Evolutionary conservation across 1,140 invertebrate genomes (phyloP).

Genomic region (Drosophila mayri): DNA sequence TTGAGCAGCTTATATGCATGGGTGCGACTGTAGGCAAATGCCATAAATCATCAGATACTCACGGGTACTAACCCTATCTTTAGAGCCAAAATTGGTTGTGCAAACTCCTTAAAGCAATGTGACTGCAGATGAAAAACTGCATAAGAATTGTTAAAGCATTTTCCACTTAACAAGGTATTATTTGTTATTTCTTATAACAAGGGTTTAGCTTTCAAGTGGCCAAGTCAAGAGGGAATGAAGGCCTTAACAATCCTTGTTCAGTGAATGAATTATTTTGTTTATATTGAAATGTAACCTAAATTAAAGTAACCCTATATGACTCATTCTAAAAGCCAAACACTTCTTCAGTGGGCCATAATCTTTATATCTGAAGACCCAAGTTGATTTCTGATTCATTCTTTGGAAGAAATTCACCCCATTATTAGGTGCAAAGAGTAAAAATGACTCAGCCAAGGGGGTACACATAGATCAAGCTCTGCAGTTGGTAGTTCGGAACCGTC

Average conservation of each 20-base stretch:
- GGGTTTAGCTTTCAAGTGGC: neutral
- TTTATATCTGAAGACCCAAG: neutral
- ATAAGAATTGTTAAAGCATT: neutral
- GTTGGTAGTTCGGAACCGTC: conserved; percentile 10
- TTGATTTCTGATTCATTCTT: conserved; percentile 19
- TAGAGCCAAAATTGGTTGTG: conserved; percentile 32
- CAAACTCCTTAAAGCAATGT: conserved; percentile 13
- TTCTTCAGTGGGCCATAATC: neutral
- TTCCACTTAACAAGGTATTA: neutral
- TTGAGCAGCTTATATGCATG: conserved; percentile 53
- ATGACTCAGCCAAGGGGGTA: conserved; percentile 13
- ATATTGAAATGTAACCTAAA: neutral
- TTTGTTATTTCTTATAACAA: neutral
- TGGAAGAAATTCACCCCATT: neutral
- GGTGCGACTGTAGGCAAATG: conserved; percentile 53
- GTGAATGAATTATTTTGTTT: no score
- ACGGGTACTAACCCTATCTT: conserved; percentile 9
- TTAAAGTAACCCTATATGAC: neutral
- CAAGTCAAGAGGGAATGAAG: neutral
- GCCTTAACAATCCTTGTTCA: no score
- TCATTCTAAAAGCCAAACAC: neutral
- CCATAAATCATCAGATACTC: conserved; percentile 32
- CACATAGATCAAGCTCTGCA: conserved; percentile 12
- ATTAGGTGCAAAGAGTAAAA: neutral
- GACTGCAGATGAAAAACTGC: conserved; percentile 1